Conservation (phyloP, 2,113 vertebrate genomes). For the Lepus americanus region DNA sequence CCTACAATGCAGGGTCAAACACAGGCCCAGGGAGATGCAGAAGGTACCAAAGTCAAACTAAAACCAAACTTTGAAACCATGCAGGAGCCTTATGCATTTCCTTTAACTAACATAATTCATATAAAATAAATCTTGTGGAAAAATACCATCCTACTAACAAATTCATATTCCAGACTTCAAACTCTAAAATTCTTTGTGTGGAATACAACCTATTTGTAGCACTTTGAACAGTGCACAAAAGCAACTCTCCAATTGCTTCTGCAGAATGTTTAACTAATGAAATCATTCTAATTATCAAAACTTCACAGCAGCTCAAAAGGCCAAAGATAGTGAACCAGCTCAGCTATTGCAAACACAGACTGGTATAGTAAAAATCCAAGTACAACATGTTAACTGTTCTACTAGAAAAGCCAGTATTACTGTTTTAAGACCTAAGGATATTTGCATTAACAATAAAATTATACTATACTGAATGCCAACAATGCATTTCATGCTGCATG, state of each 20-base stretch:
- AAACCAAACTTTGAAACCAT: constrained; percentile 56
- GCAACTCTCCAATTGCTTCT: background rate
- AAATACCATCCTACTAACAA: constrained; percentile 42
- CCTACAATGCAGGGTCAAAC: constrained; percentile 62
- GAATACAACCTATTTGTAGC: constrained; percentile 40
- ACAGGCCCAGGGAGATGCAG: background rate
- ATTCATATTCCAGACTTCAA: constrained; percentile 45
- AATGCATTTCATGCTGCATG: constrained; percentile 41
- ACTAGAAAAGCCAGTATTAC: constrained; percentile 65
- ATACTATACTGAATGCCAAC: constrained; percentile 63
- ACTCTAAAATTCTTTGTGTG: constrained; percentile 26
- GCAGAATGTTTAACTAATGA: constrained; percentile 58
- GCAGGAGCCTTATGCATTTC: background rate
- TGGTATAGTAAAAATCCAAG: constrained; percentile 61
- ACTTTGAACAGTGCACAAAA: constrained; percentile 7
- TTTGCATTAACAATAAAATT: constrained; percentile 73
- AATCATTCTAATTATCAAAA: constrained; percentile 69
- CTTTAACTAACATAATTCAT: constrained; percentile 53
- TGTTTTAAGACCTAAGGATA: constrained; percentile 72
- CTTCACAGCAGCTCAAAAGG: constrained; percentile 35
- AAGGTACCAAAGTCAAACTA: constrained; percentile 49
- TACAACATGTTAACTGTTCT: constrained; percentile 58
- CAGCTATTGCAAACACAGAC: constrained; percentile 64
- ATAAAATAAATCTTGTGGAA: constrained; percentile 58
- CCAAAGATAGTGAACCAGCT: constrained; percentile 62